Evolutionary conservation across 2,797 vertebrate genomes (phyloP).

Genomic region (Chelon auratus): DNA sequence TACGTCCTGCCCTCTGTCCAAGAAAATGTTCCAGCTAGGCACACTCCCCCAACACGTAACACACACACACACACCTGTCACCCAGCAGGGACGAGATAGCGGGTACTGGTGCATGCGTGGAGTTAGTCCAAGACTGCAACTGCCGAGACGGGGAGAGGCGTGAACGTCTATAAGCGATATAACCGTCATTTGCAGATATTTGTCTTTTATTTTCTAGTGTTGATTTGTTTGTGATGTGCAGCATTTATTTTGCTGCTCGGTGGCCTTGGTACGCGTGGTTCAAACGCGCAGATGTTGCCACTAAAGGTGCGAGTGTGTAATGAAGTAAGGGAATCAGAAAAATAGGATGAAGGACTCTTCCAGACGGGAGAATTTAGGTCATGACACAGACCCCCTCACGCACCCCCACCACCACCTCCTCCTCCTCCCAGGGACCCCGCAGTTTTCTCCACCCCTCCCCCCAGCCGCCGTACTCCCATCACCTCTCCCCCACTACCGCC

Average conservation of each 20-base stretch:
- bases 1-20: constrained; percentile 64
- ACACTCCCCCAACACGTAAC: constrained; percentile 48
- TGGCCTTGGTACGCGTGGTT: not conserved
- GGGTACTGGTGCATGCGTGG: constrained; percentile 39
- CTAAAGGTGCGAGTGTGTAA: constrained; percentile 6
- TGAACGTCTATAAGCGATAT: not conserved
- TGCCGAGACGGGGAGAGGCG: not conserved
- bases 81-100: constrained; percentile 48
- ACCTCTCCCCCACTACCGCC: constrained; percentile 30
- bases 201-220: not conserved
- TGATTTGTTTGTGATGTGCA: constrained; percentile 6
- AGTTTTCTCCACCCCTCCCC: constrained; percentile 73
- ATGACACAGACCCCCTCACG: constrained; percentile 76
- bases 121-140: constrained; percentile 12
- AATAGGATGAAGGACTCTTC: constrained; percentile 41
- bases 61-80: constrained; percentile 72
- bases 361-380: constrained; percentile 81
- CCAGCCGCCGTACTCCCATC: constrained; percentile 61
- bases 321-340: constrained; percentile 14
- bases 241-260: constrained; percentile 21
- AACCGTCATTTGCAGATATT: not conserved
- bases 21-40: constrained; percentile 65
- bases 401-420: constrained; percentile 53
- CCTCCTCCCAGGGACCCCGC: constrained; percentile 58
- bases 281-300: constrained; percentile 12